Base-by-base conservation (phyloP, 2,888 invertebrate species). In the Drosophila mimica region DNA sequence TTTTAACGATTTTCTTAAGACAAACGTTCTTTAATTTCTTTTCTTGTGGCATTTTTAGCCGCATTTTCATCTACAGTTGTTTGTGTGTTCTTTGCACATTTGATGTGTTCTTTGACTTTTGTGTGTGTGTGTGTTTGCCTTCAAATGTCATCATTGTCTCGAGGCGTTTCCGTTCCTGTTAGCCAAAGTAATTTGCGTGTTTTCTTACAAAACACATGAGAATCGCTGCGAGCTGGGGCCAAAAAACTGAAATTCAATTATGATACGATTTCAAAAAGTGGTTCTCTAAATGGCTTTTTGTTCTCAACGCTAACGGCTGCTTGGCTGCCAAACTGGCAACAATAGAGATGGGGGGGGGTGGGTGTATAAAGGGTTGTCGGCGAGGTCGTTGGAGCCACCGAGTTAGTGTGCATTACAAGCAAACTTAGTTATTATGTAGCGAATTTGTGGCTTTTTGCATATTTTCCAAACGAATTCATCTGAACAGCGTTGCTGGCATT, bases 401-500 rank as follows among this genome's bases (percentile, higher is more conserved):
- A 57, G 46, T 68, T 59, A 51, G 62, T 74, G 71, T 74, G 59
- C 60, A 52, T 62, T 53, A 61, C 74, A 64, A 30, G 11, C 28
- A 7, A 56, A 54, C 49, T 30, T 43, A 57, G 13, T 54, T 63
- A 68, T 58, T 70, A 67, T 76, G 81, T 60, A 69, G 68, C 54
- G 3, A 43, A 57, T 76, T 75, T 72, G 75, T 43, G 57, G 31
- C 65, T 65, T 59, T 74, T 75, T 74, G 67, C 79, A 88, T 79
- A 77, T 85, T 85, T 85, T 85, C 88, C 88, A 80, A 67, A 64
- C 74, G 74, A 88, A 74, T 88, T 88, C 73, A 69, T 77, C 81
- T 77, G 30, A 66, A 48, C 56, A 53, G 63, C 52, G 51, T 57
- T 58, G 60, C 65, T 67, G 66, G 69, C 75, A 60, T 63, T 79